Evolutionary conservation across 1,140 invertebrate genomes (phyloP), one percentile per base, ranked within the genome.

Genomic region (Proctacanthus coquilletti): DNA sequence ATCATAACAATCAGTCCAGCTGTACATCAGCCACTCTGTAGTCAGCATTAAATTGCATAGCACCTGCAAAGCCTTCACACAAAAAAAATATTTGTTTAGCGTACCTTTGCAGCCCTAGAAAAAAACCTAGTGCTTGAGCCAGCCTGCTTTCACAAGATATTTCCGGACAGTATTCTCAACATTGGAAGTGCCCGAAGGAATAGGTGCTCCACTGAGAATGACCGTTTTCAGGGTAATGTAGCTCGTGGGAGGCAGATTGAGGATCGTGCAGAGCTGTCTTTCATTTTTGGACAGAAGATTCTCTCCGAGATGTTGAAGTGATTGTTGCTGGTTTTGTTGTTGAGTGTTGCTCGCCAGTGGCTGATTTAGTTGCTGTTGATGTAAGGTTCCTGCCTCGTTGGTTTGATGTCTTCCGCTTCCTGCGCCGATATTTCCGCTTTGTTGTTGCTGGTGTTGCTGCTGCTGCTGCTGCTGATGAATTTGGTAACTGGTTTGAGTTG

Each of bases 151-250:
- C 5, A 59, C 53, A n/a, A 59, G 52, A 42, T 60, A 57, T 34
- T 57, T 60, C 29, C 52, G 46, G 33, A 60, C 34, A n/a, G 50
- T 50, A 34, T 46, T 49, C 43, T 60, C 57, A 45, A 55, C 48
- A n/a, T 40, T 40, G 10, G 43, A 41, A 2, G 50, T 47, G 42
- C 46, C 56, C 32, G 46, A 44, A 39, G 49, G 21, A 13, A 52
- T 39, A 30, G 54, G 54, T 18, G 53, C 54, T 34, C 56, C 56
- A 37, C 57, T 60, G n/a, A 60, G 36, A 13, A 70, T 54, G 20
- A 68, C 49, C 0, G 68, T 65, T 51, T 74, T 74, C 39, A 72
- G 46, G 5, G 67, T 69, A 21, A 69, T 60, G 52, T 71, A 74
- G 42, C 68, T 64, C 25, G 67, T 59, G 23, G 71, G 71, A 18